Evolutionary conservation across 2,113 vertebrate genomes (phyloP), one percentile per base, ranked within the genome.

Genomic region (Ia io): DNA sequence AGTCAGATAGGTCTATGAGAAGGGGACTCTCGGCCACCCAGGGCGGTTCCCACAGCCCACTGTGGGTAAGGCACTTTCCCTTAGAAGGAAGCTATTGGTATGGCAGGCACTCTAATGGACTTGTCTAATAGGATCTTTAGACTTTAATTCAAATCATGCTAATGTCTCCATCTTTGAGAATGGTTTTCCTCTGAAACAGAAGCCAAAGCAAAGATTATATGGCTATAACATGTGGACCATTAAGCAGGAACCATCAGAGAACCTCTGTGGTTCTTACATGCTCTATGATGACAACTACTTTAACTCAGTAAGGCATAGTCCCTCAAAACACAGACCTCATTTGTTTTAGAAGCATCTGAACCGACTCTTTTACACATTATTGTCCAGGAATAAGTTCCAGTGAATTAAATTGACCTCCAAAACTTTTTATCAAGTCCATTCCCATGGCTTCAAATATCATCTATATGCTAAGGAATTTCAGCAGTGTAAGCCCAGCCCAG

Each of bases 1-100:
- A 92, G 42, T 92, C 73, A 94, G 32, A 95, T 94, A 88, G 28
- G 37, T 85, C 53, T 92, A 49, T 77, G 94, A 92, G 67, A 92
- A 92, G 37, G 71, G 32, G 51, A 56, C 13, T 32, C 74, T 44
- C 0, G 76, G 49, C 95, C 94, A 92, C 95, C 90, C 92, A 79
- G 63, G 3, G 77, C 3, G 17, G 59, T 30, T 70, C 18, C 73
- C 93, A 79, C 92, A 95, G 85, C n/a, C 83, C 30, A 53, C 53
- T 95, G 88, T 94, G 61, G 96, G 30, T 47, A 89, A 91, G 35
- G 40, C 42, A 63, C 77, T 71, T 82, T 74, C 61, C 84, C 74
- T 88, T 22, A 51, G 9, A 94, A 92, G 85, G 63, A 91, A 92
- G 70, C 61, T 51, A 25, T 35, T 90, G 84, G 51, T 82, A 51